phyloP scores from a whole-genome alignment of 2,888 invertebrate species.

The Drosophila meridiana region DNA sequence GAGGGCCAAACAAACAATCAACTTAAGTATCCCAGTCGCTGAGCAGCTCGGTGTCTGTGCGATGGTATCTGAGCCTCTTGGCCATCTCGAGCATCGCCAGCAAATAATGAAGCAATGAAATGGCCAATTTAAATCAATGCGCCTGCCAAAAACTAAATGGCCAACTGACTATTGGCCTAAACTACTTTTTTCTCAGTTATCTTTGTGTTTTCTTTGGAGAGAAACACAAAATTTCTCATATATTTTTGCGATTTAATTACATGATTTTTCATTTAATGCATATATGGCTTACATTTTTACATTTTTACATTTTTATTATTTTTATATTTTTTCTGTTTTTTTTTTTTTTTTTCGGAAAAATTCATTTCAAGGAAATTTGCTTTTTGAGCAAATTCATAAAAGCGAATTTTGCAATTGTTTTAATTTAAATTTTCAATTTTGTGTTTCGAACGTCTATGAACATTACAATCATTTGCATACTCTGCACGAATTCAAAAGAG shows the following conservation, averaged over 20 bases:
- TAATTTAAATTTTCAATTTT: not conserved
- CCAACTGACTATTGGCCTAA: slow-evolving; percentile 34
- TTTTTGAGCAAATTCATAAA: not conserved
- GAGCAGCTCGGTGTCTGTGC: slow-evolving; percentile 2
- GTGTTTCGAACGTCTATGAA: not conserved
- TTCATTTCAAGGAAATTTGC: not conserved
- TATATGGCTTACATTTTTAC: not conserved
- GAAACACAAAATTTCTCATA: not conserved
- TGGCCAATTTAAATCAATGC: slow-evolving; percentile 71
- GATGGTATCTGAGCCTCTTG: slow-evolving; percentile 25
- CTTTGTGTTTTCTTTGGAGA: not conserved
- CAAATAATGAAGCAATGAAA: slow-evolving; percentile 70
- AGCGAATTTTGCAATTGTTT: not conserved
- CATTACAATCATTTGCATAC: not conserved
- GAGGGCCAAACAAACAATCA: slow-evolving; percentile 56
- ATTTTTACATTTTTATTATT: not conserved
- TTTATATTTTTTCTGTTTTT: not conserved
- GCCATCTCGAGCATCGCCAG: slow-evolving; percentile 19
- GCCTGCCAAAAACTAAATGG: slow-evolving; percentile 36
- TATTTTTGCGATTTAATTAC: not conserved
- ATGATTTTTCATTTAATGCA: not conserved
- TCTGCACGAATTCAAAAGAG: not conserved
- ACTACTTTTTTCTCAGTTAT: not conserved
- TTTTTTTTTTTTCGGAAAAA: not conserved
- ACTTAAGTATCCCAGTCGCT: slow-evolving; percentile 48